Evolutionary conservation across 2,113 vertebrate genomes (phyloP), one percentile per base, ranked within the genome.

Genomic region (Malurus alboscapulatus): DNA sequence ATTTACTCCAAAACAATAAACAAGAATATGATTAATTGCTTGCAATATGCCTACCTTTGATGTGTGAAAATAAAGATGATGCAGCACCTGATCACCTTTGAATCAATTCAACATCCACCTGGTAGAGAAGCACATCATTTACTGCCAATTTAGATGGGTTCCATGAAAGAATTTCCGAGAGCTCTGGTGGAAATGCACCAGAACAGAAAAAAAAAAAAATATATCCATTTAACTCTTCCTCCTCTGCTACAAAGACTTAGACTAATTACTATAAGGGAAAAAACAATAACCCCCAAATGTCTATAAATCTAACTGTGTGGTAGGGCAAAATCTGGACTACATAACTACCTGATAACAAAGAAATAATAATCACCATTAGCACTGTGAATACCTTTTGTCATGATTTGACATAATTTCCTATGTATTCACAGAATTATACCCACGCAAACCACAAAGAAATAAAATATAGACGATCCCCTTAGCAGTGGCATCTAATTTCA

Each of bases 11-110:
- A 91, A 96, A 96, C 81, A 95, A 94, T 96, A 96, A 96, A 95
- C 73, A 95, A 95, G 61, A 36, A 19, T 36, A 93, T 96, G 94
- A 97, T 97, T 96, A 97, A 96, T 95, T 97, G 47, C 85, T 96
- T 96, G 69, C 76, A 94, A 88, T 96, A 92, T 95, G 53, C 48
- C 54, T 95, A 44, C n/a, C 18, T 95, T 88, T 97, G 92, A 88
- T 90, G 73, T 92, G 68, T 95, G 94, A 93, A 97, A 96, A 95
- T 97, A 68, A 96, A 94, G 50, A 96, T 55, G 68, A 92, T 84
- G 47, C n/a, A 88, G 72, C 69, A 96, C 84, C 78, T 96, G 90
- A 95, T 72, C 53, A 72, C 36, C 48, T 96, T 95, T 44, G 32
- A 96, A 96, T 92, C 81, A 95, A 87, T 88, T 91, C 89, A 93